Conservation (phyloP, 2,797 vertebrate species). For the Coregonus ussuriensis region DNA sequence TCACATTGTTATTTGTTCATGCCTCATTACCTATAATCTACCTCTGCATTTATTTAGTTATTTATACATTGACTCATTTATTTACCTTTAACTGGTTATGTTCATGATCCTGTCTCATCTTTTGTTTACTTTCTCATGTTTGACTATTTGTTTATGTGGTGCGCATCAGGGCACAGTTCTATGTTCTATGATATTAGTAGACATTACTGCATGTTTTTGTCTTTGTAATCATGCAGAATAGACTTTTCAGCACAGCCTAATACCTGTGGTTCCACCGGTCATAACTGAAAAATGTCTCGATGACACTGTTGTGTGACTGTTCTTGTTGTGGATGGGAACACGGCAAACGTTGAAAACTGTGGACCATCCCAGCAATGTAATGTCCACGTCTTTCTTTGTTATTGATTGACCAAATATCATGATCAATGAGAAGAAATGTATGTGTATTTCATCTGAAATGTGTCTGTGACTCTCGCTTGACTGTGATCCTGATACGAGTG, state of each 20-base stretch:
- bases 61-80: not conserved
- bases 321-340: constrained; percentile 59
- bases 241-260: constrained; percentile 15
- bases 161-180: constrained; percentile 19
- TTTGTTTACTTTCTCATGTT: constrained; percentile 28
- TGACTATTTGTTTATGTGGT: constrained; percentile 21
- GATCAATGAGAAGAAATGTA: constrained; percentile 11
- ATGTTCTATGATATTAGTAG: constrained; percentile 27
- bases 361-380: constrained; percentile 10
- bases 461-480: constrained; percentile 20
- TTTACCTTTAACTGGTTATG: not conserved
- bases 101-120: constrained; percentile 19
- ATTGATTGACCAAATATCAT: constrained; percentile 1
- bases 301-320: not conserved
- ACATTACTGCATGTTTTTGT: constrained; percentile 47
- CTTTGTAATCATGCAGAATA: constrained; percentile 28
- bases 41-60: not conserved
- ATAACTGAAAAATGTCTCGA: constrained; percentile 1
- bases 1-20: not conserved
- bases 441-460: constrained; percentile 22
- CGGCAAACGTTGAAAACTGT: constrained; percentile 35
- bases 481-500: constrained; percentile 13
- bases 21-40: not conserved
- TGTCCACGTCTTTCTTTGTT: constrained; percentile 53
- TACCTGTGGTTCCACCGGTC: constrained; percentile 9